Evolutionary conservation across 2,797 vertebrate genomes (phyloP), one percentile per base, ranked within the genome.

Genomic region (Malurus splendens): DNA sequence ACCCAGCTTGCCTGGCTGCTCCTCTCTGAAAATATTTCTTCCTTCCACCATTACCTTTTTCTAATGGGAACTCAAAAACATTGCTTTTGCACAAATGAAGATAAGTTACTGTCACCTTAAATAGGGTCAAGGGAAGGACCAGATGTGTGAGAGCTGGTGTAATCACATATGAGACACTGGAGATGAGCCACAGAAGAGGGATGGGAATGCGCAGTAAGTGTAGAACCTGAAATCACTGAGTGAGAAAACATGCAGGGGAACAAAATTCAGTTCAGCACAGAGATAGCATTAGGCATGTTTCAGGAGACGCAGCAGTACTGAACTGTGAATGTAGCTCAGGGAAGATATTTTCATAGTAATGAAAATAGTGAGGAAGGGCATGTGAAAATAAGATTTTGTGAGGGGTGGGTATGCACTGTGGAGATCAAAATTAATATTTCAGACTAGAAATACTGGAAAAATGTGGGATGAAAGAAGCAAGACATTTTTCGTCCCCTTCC

Each of bases 131-230:
- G 66, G 41, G 44, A 71, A 73, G 75, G 47, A 82, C 19, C 48
- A 72, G 52, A 51, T 2, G 0, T 8, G 5, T 45, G 67, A 76
- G 12, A 76, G 28, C 48, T 60, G 22, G 27, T 24, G 28, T 73
- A 51, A 47, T 79, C 10, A 4, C 48, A 7, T 41, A 12, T 12
- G 65, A 68, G 32, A 30, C 16, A 12, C 48, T n/a, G 25, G n/a
- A 65, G 41, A 44, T 0, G 0, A 68, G 68, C 62, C 25, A 38
- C 0, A 0, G 55, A 71, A 74, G 47, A 68, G 30, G 17, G 7
- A 59, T 8, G 3, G 47, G 11, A 82, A 78, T 44, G 16, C 28
- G 13, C 13, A 30, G 5, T 23, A 47, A 61, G 25, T 11, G 12
- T 50, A 67, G 59, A 54, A 66, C 30, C 59, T 72, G 70, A 23